These are phyloP conservation scores for Gallirallus australis DNA, from an alignment of 2,797 vertebrate species.

Conservation along the genomic window DNA sequence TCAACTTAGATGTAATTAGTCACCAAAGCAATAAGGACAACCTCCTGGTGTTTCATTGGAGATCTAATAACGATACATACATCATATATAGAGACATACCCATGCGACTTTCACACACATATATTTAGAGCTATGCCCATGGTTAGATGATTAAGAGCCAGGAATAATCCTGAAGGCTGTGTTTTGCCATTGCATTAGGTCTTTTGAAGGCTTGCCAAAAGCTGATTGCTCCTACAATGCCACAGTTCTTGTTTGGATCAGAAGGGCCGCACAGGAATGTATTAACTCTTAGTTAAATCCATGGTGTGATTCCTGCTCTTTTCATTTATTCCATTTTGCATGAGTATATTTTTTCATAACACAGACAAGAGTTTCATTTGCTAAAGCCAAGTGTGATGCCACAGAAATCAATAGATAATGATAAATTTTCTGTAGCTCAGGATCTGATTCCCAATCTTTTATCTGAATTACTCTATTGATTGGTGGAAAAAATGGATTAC, in stretches of 20 bases:
- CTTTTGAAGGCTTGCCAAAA: neutral
- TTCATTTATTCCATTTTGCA: neutral
- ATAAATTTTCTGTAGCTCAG: slow-evolving; percentile 12
- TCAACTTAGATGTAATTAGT: neutral
- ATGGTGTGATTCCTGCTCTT: neutral
- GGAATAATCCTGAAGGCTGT: neutral
- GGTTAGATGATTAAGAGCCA: neutral
- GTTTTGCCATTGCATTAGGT: neutral
- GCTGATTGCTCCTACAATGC: neutral
- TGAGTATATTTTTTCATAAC: neutral
- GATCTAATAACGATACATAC: neutral
- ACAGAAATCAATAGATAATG: neutral
- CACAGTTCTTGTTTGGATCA: neutral
- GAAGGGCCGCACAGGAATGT: neutral
- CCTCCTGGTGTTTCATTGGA: neutral
- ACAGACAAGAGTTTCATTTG: neutral
- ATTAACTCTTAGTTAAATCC: neutral
- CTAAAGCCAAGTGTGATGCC: neutral
- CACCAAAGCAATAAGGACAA: neutral
- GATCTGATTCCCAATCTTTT: slow-evolving; percentile 24
- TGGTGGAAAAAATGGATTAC: slow-evolving; percentile 14
- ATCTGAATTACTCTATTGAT: slow-evolving; percentile 55
- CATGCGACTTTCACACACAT: neutral
- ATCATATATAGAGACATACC: neutral
- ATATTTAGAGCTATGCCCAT: neutral